Percentiles rank a stretch among this genome's conserved stretches.
Evolutionary conservation across 2,888 invertebrate genomes (phyloP).

Genomic region (Drosophila paracracens): DNA sequence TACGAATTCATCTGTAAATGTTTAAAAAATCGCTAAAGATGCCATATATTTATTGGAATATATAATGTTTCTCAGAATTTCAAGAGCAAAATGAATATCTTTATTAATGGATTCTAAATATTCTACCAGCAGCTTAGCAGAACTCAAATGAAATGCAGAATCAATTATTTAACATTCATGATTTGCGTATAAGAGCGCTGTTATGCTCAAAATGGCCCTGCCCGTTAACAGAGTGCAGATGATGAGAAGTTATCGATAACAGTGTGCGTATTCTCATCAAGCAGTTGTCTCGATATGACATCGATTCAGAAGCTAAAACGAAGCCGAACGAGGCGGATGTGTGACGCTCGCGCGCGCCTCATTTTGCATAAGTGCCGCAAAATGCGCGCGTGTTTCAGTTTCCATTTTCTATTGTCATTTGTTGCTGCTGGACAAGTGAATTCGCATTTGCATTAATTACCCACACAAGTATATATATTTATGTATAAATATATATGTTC

Average conservation of each 20-base stretch:
- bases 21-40: not conserved
- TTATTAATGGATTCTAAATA: not conserved
- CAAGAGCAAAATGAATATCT: not conserved
- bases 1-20: not conserved
- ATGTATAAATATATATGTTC: not conserved
- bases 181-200: constrained; percentile 5
- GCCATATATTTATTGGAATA: not conserved
- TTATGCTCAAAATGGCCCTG: constrained; percentile 39
- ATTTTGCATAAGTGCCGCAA: constrained; percentile 58
- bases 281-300: not conserved
- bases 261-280: not conserved
- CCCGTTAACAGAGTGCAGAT: constrained; percentile 10
- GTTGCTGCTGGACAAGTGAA: constrained; percentile 46
- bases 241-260: constrained; percentile 41
- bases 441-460: constrained; percentile 12
- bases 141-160: not conserved
- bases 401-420: constrained; percentile 50
- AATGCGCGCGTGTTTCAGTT: constrained; percentile 63
- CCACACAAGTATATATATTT: not conserved
- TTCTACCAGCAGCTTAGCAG: constrained; percentile 19
- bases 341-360: constrained; percentile 58
- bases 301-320: constrained; percentile 46
- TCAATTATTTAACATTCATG: not conserved
- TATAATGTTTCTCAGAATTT: not conserved
- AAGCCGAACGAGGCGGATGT: constrained; percentile 57